phyloP scores from a whole-genome alignment of 2,888 invertebrate genomes.

The Onthophagus sagittarius region DNA sequence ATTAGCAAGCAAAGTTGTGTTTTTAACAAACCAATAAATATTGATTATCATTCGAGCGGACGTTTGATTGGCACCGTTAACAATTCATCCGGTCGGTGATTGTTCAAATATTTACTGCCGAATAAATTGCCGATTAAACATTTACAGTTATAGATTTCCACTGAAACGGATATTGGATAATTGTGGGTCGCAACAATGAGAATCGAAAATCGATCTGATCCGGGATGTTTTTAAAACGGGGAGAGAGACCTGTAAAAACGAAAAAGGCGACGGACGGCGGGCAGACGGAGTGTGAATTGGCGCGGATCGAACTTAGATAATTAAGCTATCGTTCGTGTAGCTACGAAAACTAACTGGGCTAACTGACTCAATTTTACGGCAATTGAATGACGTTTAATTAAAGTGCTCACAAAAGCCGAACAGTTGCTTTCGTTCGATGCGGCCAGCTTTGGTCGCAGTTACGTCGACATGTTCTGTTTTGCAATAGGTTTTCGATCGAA shows the following conservation, averaged over 20 bases:
- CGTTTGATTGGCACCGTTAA: background rate
- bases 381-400: slow-evolving; percentile 13
- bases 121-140: background rate
- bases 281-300: background rate
- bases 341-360: slow-evolving; percentile 5
- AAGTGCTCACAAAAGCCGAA: slow-evolving; percentile 3
- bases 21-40: background rate
- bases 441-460: background rate
- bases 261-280: background rate
- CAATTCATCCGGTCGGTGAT: background rate
- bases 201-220: background rate
- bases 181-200: background rate
- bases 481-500: background rate
- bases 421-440: background rate
- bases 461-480: background rate
- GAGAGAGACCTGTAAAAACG: background rate
- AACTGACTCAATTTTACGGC: slow-evolving; percentile 13
- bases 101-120: background rate
- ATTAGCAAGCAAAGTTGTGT: background rate
- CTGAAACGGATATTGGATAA: background rate
- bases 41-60: background rate
- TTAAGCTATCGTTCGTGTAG: slow-evolving; percentile 7
- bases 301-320: slow-evolving; percentile 4
- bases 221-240: background rate
- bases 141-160: background rate